Base-by-base conservation (phyloP, 2,113 vertebrate species). In the Mesembrinibis cayennensis region DNA sequence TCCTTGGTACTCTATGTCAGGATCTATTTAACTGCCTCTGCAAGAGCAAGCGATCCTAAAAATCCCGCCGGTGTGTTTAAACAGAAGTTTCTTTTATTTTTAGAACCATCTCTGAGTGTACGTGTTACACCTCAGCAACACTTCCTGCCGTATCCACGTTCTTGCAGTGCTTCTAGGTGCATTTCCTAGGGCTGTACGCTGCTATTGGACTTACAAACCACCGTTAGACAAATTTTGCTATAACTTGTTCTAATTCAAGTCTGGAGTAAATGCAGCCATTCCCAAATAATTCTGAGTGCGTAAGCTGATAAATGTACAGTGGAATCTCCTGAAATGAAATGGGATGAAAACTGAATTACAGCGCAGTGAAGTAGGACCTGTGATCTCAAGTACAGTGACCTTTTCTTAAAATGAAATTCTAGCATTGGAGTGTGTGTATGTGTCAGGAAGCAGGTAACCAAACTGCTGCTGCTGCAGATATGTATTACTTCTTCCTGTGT, bases 1-100 rank as follows among this genome's bases (percentile, higher is more conserved):
- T 96, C 80, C 83, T 90, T 92, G 77, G 80, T 95, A 92, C 61
- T 95, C 42, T 59, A 1, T 69, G 83, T 94, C 94, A 93, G 73
- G 65, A 87, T 94, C 91, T 80, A 59, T 72, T 95, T 76, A 92
- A 62, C 89, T 84, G 87, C 89, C 83, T 92, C 73, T 87, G 80
- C 44, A 91, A 88, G 78, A 82, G 61, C 44, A 87, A 92, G 47
- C 1, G 3, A 78, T 89, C 73, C 65, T 92, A 67, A 92, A 94
- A 94, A 86, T 81, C 65, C 32, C 3, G 0, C 27, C 2, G 2
- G 2, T 56, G 23, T 49, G 78, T 87, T 89, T 87, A 76, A 63
- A 82, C 30, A 82, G 36, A 84, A 89, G 47, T 76, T 69, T 65
- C 8, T 63, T 95, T 93, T 95, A 71, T 63, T 92, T 96, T 93